Base-by-base conservation (phyloP, 1,140 invertebrate species). In the Drosophila sp. region DNA sequence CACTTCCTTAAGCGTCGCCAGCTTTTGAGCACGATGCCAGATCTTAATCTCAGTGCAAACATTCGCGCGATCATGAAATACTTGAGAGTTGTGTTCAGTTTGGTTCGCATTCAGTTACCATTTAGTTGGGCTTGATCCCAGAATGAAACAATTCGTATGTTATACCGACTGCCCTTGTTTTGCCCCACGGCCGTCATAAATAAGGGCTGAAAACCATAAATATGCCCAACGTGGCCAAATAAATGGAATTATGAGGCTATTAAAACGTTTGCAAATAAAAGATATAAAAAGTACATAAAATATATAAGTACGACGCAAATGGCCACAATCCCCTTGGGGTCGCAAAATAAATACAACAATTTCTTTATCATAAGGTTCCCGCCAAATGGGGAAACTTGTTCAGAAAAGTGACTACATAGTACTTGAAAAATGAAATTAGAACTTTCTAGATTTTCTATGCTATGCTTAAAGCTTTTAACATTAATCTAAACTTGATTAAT, bases 261-360 rank as follows among this genome's bases (percentile, higher is more conserved):
- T 81, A 81, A 87, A 78, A 34, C 61, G 64, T 70, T 74, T 43
- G 62, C 54, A 66, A 64, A 83, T 67, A 73, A 38, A 72, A 48
- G 63, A 64, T 84, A 80, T 67, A 69, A 57, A 67, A 73, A 54
- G 51, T 56, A 70, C 76, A 80, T 83, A 46, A 76, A 66, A 76
- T 57, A 58, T 64, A 46, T 65, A 65, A 65, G 51, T 36, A 72
- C 43, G 59, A 75, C 65, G 58, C 14, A 69, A 69, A 65, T 72
- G 59, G 58, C n/a, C 32, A 16, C 41, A 32, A 16, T 25, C 21
- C 50, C 50, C 16, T n/a, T 36, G 32, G 41, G 59, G 32, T 18
- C 16, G 16, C 32, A 25, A 36, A 65, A 14, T 29, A 62, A 62
- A 36, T 11, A 36, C n/a, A n/a, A n/a, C n/a, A 11, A 2, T 27